Evolutionary conservation across 2,888 invertebrate species (phyloP).

Genomic region (Andrena haemorrhoa): DNA sequence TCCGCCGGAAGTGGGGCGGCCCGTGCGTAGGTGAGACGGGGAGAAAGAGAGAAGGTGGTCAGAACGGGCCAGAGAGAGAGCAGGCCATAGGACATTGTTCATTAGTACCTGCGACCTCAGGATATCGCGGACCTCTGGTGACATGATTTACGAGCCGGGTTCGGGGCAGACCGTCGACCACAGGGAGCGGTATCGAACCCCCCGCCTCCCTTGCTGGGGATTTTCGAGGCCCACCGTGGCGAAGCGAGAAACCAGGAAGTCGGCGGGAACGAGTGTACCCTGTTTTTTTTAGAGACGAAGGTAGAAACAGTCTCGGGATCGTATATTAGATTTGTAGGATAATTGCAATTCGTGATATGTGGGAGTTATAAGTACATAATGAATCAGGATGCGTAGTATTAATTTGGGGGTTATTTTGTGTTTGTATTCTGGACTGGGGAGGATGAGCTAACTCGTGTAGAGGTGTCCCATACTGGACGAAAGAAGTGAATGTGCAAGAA

Average conservation of each 20-base stretch:
- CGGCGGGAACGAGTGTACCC: no score
- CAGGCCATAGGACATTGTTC: slow-evolving; percentile 62
- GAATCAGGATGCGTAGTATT: no score
- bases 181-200: neutral
- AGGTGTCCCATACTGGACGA: no score
- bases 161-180: slow-evolving; percentile 23
- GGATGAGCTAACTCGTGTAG: no score
- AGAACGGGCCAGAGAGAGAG: slow-evolving; percentile 41
- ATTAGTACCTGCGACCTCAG: slow-evolving; percentile 69
- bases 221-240: neutral
- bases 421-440: no score
- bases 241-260: slow-evolving; percentile 11
- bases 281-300: no score
- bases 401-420: no score
- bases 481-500: no score
- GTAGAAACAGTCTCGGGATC: no score
- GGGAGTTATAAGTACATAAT: no score
- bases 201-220: neutral
- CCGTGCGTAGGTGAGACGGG: slow-evolving; percentile 82
- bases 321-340: no score
- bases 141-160: slow-evolving; percentile 48
- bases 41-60: slow-evolving; percentile 61
- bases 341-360: no score
- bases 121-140: slow-evolving; percentile 36
- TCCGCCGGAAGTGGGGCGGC: slow-evolving; percentile 84